Percentiles rank a stretch among this genome's conserved stretches.
phyloP scores from a whole-genome alignment of 1,140 invertebrate species.

The Drosophila kikkawai region DNA sequence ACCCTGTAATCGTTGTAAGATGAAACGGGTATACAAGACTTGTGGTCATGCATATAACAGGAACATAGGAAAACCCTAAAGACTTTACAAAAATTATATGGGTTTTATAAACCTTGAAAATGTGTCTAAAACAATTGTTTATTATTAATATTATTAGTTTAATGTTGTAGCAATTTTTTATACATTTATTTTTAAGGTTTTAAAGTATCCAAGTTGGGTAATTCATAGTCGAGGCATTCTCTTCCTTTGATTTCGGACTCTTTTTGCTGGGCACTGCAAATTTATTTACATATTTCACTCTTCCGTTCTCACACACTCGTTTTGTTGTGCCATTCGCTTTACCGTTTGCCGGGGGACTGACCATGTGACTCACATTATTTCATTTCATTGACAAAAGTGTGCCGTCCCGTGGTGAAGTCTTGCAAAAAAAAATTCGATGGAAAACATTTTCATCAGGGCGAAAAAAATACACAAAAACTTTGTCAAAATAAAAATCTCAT shows the following conservation, averaged over 20 bases:
- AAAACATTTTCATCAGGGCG: neutral
- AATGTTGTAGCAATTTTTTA: too few species aligned
- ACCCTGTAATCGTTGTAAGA: neutral
- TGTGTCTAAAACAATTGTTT: too few species aligned
- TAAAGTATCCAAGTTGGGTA: neutral
- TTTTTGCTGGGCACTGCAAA: slow-evolving; percentile 32
- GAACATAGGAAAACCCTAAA: too few species aligned
- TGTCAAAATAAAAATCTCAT: neutral
- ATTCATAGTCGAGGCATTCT: neutral
- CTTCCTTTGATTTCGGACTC: too few species aligned
- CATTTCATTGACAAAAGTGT: slow-evolving; percentile 49
- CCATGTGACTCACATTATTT: slow-evolving; percentile 52
- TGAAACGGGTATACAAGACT: neutral
- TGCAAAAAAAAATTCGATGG: slow-evolving; percentile 25
- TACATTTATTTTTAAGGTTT: too few species aligned
- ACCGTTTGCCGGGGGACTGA: slow-evolving; percentile 23
- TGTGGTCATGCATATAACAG: too few species aligned
- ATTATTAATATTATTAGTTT: too few species aligned
- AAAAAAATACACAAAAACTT: neutral
- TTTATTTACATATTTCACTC: slow-evolving; percentile 36
- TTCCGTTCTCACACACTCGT: slow-evolving; percentile 59
- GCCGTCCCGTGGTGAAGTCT: slow-evolving; percentile 7
- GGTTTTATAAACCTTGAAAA: too few species aligned
- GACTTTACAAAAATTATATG: too few species aligned
- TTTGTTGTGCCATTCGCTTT: slow-evolving; percentile 28